Percentiles rank a stretch among this genome's conserved stretches.
phyloP scores from a whole-genome alignment of 2,888 invertebrate species.

The Epirrita christyi region DNA sequence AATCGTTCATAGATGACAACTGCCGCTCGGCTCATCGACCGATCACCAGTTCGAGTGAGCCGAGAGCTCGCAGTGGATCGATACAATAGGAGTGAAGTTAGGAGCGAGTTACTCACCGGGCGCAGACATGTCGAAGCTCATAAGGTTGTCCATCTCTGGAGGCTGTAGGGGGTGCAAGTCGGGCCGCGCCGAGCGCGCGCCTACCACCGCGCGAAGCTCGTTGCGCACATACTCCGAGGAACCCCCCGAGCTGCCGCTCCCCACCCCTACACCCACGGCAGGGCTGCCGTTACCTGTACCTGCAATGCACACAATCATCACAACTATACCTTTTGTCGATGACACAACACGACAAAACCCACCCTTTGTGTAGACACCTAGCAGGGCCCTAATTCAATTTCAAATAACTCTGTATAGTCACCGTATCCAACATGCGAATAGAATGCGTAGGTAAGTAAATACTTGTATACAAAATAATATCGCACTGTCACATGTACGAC shows the following conservation, averaged over 20 bases:
- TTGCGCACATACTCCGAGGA: slow-evolving; percentile 96
- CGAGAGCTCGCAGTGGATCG: not conserved
- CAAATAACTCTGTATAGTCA: slow-evolving; percentile 27
- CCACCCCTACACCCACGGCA: slow-evolving; percentile 64
- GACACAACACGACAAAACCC: too few species aligned
- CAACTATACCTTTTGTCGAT: not conserved
- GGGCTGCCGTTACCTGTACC: slow-evolving; percentile 56
- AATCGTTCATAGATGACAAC: not conserved
- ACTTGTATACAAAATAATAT: slow-evolving; percentile 36
- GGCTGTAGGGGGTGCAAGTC: slow-evolving; percentile 80
- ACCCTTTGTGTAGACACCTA: slow-evolving; percentile 8
- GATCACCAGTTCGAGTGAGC: not conserved
- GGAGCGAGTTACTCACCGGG: slow-evolving; percentile 72
- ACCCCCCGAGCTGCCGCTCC: slow-evolving; percentile 77
- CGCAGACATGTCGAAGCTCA: slow-evolving; percentile 88
- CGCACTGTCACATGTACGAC: slow-evolving; percentile 33
- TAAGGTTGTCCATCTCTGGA: slow-evolving; percentile 88
- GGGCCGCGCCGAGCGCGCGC: slow-evolving; percentile 88
- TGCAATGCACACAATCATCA: slow-evolving; percentile 32
- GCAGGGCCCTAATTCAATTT: slow-evolving; percentile 8
- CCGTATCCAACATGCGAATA: slow-evolving; percentile 34
- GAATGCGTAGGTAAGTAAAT: slow-evolving; percentile 32
- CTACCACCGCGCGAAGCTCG: slow-evolving; percentile 95
- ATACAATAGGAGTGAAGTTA: slow-evolving; percentile 1
- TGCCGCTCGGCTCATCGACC: not conserved